A percentile compares a stretch with the other conserved stretches of the same genome.
Evolutionary conservation across 2,888 invertebrate genomes (phyloP).

Genomic region (Chaitophorus viminalis): DNA sequence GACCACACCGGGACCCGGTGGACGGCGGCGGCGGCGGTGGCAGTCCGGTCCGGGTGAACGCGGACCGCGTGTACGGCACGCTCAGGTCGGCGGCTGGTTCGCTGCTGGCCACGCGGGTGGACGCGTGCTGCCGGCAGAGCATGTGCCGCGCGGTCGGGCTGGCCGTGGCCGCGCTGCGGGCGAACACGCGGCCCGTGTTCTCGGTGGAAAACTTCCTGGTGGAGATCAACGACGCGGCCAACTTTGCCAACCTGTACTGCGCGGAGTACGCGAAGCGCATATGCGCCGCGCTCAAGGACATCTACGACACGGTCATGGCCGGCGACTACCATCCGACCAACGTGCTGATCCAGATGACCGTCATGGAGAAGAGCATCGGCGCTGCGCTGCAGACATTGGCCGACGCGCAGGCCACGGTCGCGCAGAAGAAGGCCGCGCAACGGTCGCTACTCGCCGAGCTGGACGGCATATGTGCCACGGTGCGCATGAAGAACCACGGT

Average conservation of each 20-base stretch:
- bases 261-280: slow-evolving; percentile 45
- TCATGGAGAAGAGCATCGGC: slow-evolving; percentile 51
- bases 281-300: slow-evolving; percentile 50
- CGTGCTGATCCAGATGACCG: slow-evolving; percentile 51
- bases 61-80: slow-evolving; percentile 36
- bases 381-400: slow-evolving; percentile 36
- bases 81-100: slow-evolving; percentile 46
- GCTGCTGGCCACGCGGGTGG: slow-evolving; percentile 39
- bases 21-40: not conserved
- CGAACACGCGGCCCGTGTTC: slow-evolving; percentile 50
- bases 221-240: slow-evolving; percentile 53
- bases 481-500: slow-evolving; percentile 59
- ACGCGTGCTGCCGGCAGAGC: slow-evolving; percentile 53
- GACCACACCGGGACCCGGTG: not conserved
- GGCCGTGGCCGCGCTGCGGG: slow-evolving; percentile 46
- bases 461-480: slow-evolving; percentile 40
- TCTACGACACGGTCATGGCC: slow-evolving; percentile 56
- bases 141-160: slow-evolving; percentile 48
- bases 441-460: slow-evolving; percentile 52
- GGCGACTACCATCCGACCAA: slow-evolving; percentile 51
- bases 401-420: slow-evolving; percentile 26
- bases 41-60: slow-evolving; percentile 24
- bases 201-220: slow-evolving; percentile 49
- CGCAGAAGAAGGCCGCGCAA: slow-evolving; percentile 32
- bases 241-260: slow-evolving; percentile 59